A percentile compares a stretch with the other conserved stretches of the same genome.
Evolutionary conservation across 2,888 invertebrate species (phyloP).

Genomic region (Idaea biselata): DNA sequence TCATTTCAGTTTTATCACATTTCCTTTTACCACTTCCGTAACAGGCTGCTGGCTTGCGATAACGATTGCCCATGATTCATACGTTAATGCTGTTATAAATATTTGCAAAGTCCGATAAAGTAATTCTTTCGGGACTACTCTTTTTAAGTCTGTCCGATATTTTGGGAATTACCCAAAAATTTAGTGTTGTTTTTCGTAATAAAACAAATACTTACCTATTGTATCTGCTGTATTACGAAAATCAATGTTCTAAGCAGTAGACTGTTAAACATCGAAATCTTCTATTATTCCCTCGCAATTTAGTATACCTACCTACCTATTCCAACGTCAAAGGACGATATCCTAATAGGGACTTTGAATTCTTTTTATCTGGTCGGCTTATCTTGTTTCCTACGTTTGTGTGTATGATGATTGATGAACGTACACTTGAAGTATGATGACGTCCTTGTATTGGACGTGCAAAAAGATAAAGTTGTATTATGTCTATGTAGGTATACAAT

Average conservation of each 20-base stretch:
- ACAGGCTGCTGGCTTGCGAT: conserved; percentile 52
- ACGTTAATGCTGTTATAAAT: conserved; percentile 5
- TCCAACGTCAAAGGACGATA: neutral
- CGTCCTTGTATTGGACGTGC: conserved; percentile 54
- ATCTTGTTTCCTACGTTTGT: neutral
- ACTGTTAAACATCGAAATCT: neutral
- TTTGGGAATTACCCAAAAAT: neutral
- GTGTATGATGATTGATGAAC: neutral
- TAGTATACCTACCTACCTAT: too few species aligned
- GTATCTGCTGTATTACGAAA: too few species aligned
- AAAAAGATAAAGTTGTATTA: conserved; percentile 66
- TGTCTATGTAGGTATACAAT: conserved; percentile 34
- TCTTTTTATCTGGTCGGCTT: neutral
- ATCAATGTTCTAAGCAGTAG: too few species aligned
- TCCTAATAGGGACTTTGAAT: neutral
- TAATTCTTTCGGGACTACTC: neutral
- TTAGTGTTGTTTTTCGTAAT: neutral
- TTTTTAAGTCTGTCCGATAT: neutral
- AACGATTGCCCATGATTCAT: conserved; percentile 46
- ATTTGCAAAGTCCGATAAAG: neutral
- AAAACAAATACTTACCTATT: too few species aligned
- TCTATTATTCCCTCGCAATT: neutral
- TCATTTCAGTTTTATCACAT: conserved; percentile 63
- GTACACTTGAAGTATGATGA: conserved; percentile 33
- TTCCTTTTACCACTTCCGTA: conserved; percentile 70